A percentile compares a stretch with the other conserved stretches of the same genome.
Conservation (phyloP, 2,797 vertebrate species). For the Myotis vivesi region DNA sequence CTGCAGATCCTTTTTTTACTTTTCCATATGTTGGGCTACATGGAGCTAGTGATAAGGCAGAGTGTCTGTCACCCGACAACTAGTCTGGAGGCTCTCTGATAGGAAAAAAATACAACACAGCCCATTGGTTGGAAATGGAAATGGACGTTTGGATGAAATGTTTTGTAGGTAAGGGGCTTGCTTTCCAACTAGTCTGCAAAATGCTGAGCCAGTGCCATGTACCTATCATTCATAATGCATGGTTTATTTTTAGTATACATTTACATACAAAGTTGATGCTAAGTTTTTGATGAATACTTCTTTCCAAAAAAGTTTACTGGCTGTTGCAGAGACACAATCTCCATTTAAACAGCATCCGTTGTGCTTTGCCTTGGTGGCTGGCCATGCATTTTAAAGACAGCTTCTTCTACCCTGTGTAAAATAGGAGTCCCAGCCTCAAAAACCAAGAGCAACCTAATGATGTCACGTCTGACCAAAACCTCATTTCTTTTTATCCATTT, state of each 20-base stretch:
- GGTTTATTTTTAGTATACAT: conserved; percentile 74
- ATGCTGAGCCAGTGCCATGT: conserved; percentile 68
- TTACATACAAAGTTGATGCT: conserved; percentile 76
- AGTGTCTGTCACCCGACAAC: conserved; percentile 76
- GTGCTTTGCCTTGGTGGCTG: conserved; percentile 62
- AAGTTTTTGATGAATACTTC: conserved; percentile 72
- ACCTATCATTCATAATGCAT: conserved; percentile 72
- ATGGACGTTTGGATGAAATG: conserved; percentile 70
- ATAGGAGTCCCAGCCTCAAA: conserved; percentile 40
- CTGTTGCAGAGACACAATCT: conserved; percentile 67
- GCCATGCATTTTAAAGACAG: conserved; percentile 75
- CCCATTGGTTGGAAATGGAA: conserved; percentile 73
- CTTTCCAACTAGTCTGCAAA: conserved; percentile 70
- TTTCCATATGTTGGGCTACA: conserved; percentile 79
- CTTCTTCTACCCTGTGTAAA: conserved; percentile 47
- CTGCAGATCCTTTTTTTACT: conserved; percentile 75
- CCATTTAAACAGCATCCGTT: conserved; percentile 66
- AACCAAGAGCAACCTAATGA: neutral
- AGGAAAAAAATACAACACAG: conserved; percentile 44
- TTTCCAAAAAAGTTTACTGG: conserved; percentile 76
- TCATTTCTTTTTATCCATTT: neutral
- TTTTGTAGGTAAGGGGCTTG: conserved; percentile 74
- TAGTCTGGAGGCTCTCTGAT: conserved; percentile 68
- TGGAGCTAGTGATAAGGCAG: conserved; percentile 75
- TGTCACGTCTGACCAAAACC: neutral